Conservation (phyloP, 2,113 vertebrate genomes). For the Plectropomus leopardus region DNA sequence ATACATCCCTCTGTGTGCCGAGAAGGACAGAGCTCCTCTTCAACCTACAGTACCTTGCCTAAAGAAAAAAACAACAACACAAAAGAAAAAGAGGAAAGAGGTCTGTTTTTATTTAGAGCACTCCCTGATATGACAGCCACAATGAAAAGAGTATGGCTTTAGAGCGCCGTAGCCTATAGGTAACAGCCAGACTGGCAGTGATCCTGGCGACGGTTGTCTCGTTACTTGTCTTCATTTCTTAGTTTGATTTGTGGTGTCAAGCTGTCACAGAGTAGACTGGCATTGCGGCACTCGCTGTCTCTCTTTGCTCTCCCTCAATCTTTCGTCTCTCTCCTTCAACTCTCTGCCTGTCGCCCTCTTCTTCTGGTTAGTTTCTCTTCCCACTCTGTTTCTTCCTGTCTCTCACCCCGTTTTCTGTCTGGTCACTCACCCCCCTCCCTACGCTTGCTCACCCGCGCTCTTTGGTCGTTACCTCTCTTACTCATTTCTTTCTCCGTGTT, state of each 20-base stretch:
- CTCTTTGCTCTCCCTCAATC: constrained; percentile 57
- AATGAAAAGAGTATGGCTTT: constrained; percentile 69
- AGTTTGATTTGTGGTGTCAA: constrained; percentile 77
- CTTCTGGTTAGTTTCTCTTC: constrained; percentile 57
- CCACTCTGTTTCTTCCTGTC: constrained; percentile 52
- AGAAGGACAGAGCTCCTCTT: constrained; percentile 55
- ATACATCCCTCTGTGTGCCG: constrained; percentile 59
- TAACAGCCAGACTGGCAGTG: constrained; percentile 72
- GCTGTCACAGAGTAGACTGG: constrained; percentile 71
- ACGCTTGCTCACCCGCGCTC: constrained; percentile 27
- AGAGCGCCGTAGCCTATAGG: constrained; percentile 68
- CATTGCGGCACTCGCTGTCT: constrained; percentile 50
- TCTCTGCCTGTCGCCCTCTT: constrained; percentile 33
- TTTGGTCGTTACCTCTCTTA: constrained; percentile 53
- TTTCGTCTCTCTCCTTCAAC: constrained; percentile 46
- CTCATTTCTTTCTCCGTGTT: constrained; percentile 44
- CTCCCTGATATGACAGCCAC: constrained; percentile 66
- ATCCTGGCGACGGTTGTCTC: constrained; percentile 71
- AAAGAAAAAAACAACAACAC: constrained; percentile 25
- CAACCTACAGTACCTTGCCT: constrained; percentile 54
- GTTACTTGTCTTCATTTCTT: constrained; percentile 77
- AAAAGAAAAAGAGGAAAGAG: constrained; percentile 45
- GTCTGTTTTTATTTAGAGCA: constrained; percentile 76
- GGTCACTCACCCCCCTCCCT: constrained; percentile 35
- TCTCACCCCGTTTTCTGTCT: constrained; percentile 42